Conservation (phyloP, 2,888 invertebrate genomes). For the Phlogophora meticulosa region DNA sequence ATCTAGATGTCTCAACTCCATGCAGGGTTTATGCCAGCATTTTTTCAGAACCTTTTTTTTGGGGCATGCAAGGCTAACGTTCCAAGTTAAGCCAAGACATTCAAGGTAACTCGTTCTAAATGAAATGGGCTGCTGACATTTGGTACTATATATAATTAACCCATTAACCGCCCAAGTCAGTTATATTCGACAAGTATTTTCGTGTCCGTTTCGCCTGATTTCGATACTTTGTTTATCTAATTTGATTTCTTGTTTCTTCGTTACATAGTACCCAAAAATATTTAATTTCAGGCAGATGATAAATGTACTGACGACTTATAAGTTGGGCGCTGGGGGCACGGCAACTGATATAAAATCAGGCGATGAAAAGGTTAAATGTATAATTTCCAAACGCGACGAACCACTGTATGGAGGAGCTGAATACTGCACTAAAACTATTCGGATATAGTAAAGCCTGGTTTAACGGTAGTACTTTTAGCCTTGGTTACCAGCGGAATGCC, state of each 20-base stretch:
- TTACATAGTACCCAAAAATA: no score
- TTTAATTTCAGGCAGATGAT: no score
- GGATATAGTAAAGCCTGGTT: conserved; percentile 82
- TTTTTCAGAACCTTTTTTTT: background rate
- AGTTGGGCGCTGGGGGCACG: no score
- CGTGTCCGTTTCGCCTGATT: no score
- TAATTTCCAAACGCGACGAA: conserved; percentile 4
- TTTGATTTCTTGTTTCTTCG: no score
- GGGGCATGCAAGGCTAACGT: background rate
- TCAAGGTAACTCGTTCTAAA: background rate
- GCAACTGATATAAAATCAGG: no score
- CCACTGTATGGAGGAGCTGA: conserved; percentile 14
- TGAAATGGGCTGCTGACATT: background rate
- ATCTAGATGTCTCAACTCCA: conserved; percentile 30
- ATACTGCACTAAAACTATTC: conserved; percentile 62
- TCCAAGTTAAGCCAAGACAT: background rate
- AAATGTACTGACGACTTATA: no score
- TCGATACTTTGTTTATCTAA: no score
- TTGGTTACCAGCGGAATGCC: conserved; percentile 79
- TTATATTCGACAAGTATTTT: no score
- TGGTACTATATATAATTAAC: no score
- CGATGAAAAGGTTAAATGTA: background rate
- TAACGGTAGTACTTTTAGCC: conserved; percentile 79
- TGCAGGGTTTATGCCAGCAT: conserved; percentile 2
- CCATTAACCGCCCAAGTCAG: no score